Evolutionary conservation across 2,888 invertebrate genomes (phyloP).

Genomic region (Trissolcus brochymenae): DNA sequence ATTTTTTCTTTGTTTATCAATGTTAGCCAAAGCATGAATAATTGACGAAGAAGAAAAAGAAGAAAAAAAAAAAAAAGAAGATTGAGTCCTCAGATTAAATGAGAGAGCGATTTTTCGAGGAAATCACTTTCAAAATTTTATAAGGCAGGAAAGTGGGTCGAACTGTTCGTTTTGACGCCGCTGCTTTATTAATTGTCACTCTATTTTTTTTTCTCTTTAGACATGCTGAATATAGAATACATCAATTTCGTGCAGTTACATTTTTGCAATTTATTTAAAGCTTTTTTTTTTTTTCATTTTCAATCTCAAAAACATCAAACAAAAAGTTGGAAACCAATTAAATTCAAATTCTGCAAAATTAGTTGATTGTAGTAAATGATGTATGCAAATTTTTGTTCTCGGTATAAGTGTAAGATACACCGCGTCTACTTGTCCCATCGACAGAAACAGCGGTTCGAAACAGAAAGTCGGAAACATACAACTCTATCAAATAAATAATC

Average conservation of each 20-base stretch:
- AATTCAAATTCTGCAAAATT: too few species aligned
- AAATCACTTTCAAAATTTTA: conserved; percentile 50
- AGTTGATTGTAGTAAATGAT: too few species aligned
- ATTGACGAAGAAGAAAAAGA: background rate
- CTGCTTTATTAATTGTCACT: background rate
- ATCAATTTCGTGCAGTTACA: too few species aligned
- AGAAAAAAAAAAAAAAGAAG: background rate
- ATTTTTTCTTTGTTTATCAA: background rate
- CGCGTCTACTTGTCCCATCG: background rate
- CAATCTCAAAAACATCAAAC: too few species aligned
- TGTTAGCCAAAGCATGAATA: background rate
- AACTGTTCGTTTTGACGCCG: conserved; percentile 18
- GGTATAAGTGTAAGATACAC: too few species aligned
- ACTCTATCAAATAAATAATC: conserved; percentile 8
- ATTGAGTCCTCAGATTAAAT: conserved; percentile 20
- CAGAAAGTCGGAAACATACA: background rate
- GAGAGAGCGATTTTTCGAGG: conserved; percentile 30
- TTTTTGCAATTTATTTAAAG: too few species aligned
- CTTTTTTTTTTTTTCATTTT: too few species aligned
- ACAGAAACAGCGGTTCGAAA: conserved; percentile 16
- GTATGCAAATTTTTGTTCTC: too few species aligned
- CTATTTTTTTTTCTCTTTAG: too few species aligned
- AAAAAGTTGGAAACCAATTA: too few species aligned
- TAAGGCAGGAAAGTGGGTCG: conserved; percentile 43
- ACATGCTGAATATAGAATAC: background rate